Evolutionary conservation across 2,888 invertebrate species (phyloP).

Genomic region (Scelioninae gen. 2): DNA sequence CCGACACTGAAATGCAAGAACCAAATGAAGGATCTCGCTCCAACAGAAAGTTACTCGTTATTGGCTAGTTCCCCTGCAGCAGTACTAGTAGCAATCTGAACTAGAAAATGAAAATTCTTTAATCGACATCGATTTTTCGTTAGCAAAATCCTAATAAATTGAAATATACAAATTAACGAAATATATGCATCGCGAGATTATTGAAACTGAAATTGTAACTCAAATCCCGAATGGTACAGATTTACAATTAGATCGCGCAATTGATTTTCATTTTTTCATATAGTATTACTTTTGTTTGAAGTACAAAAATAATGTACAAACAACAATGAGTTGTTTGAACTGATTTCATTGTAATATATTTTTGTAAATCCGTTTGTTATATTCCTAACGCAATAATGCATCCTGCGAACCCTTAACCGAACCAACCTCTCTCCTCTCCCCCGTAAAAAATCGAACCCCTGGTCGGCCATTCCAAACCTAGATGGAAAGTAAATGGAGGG

Average conservation of each 20-base stretch:
- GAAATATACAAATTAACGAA: conserved; percentile 1
- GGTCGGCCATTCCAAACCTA: conserved; percentile 48
- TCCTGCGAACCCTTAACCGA: conserved; percentile 2
- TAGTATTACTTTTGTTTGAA: background rate
- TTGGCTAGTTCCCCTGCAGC: conserved; percentile 1
- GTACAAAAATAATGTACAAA: background rate
- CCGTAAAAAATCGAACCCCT: conserved; percentile 45
- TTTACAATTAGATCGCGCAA: conserved; percentile 4
- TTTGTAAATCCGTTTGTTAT: background rate
- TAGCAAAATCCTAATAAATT: conserved; percentile 15
- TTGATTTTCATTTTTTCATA: conserved; percentile 5
- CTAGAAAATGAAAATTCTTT: conserved; percentile 20
- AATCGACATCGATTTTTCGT: conserved; percentile 16
- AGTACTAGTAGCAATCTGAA: conserved; percentile 13
- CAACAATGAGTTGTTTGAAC: no score
- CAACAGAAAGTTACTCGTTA: background rate
- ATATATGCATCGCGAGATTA: background rate
- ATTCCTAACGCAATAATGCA: background rate
- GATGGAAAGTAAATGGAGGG: conserved; percentile 36
- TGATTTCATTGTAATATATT: background rate
- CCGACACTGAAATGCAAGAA: background rate
- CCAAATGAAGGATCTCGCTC: background rate
- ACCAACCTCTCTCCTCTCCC: conserved; percentile 36
- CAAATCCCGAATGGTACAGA: background rate
- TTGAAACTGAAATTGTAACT: no score